Base-by-base conservation (phyloP, 2,888 invertebrate genomes). In the Pristionchus fissidentatus region DNA sequence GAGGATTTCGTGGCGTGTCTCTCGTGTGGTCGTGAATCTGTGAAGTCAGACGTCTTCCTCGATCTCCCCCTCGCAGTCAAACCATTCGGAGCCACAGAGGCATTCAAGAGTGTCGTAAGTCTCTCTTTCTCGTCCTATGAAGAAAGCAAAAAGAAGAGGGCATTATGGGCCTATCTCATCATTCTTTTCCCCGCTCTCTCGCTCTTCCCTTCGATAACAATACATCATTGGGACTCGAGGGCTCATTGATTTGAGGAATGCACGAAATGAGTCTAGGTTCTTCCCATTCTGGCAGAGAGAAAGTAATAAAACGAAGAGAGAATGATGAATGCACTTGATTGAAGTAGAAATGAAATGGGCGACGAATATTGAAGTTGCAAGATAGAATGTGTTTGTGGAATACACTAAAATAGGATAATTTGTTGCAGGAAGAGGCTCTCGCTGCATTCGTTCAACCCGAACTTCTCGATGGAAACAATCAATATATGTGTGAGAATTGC, bases 1-100 rank as follows among this genome's bases (percentile, higher is more conserved):
- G 95, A 95, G 89, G 96, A 97, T 93, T 96, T 96, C 92, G 96
- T 97, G 15, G 96, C 96, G 93, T 97, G 97, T 93, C 93, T 96
- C 86, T 91, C 93, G 92, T 97, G 97, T 93, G 94, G 95, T 55
- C 95, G 95, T 70, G 96, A 96, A 92, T 96, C 96, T 93, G 95
- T 95, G 22, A 94, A 96, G 84, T 95, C 95, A 90, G 96, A 96
- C 92, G 95, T 95, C 29, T 96, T 96, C 92, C 94, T 96, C 78
- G 96, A 96, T 93, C 95, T 97, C 85, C 96, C 96, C 5, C 93
- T 97, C 85, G 96, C 96, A 7, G 95, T 97, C 35, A 94, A 95
- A 87, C 95, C 96, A 8, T 96, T 96, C 93, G 96, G 96, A 83
- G 95, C 95, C 90, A 94, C 94, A 82, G 94, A 95, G 7, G 95